Conservation (phyloP, 37 sponge, comb jelly and placozoan species). For the Aphrocallistes beatrix region DNA sequence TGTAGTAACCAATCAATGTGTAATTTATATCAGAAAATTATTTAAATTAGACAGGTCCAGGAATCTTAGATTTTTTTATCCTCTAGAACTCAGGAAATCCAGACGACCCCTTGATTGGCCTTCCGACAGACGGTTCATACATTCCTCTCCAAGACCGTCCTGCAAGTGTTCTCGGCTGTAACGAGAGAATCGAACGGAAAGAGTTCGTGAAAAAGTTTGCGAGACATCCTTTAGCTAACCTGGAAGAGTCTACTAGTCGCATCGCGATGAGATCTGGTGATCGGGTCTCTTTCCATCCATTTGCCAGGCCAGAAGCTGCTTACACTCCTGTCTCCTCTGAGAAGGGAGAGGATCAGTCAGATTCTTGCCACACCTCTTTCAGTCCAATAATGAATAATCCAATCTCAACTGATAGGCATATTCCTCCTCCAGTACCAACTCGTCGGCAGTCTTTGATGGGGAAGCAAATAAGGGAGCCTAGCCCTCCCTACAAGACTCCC, state of each 20-base stretch:
- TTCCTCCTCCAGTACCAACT: background rate
- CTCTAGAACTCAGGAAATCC: background rate
- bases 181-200: background rate
- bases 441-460: background rate
- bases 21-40: background rate
- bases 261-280: background rate
- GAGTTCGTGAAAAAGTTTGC: slow-evolving; percentile 3
- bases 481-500: background rate
- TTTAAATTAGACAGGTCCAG: background rate
- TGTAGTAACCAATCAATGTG: background rate
- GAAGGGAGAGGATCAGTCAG: background rate
- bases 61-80: too few relatives aligned
- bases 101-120: background rate
- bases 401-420: background rate
- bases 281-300: background rate
- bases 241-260: background rate
- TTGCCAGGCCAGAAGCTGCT: background rate
- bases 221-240: background rate
- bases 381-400: background rate
- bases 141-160: background rate
- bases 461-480: background rate
- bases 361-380: background rate
- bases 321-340: background rate
- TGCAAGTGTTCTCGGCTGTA: slow-evolving; percentile 5
- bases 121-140: slow-evolving; percentile 2